These are phyloP conservation scores for Euleptes europaea DNA, from an alignment of 2,113 vertebrate genomes.

Conservation along the genomic window DNA sequence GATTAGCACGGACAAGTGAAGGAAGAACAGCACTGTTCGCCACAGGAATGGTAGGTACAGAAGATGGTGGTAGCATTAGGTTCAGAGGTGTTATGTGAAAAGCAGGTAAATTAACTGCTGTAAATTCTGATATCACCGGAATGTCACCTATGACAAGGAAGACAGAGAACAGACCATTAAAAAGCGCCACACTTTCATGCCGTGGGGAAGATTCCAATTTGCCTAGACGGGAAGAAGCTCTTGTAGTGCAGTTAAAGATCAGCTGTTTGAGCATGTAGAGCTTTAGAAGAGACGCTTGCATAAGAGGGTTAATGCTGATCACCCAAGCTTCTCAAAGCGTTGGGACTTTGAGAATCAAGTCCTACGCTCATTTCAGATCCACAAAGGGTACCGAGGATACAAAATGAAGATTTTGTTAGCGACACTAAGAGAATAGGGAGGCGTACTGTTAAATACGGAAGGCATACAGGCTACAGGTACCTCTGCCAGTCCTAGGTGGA, in stretches of 20 bases:
- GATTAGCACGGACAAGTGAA: slow-evolving; percentile 57
- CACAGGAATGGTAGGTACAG: slow-evolving; percentile 70
- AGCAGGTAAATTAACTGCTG: slow-evolving; percentile 79
- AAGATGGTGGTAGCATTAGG: slow-evolving; percentile 76
- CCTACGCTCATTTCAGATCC: background rate
- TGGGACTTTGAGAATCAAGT: background rate
- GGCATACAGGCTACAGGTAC: background rate
- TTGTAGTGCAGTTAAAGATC: background rate
- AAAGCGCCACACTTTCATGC: background rate
- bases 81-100: slow-evolving; percentile 78
- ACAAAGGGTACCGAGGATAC: background rate
- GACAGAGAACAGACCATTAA: background rate
- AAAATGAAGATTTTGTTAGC: background rate
- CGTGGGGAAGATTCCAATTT: background rate
- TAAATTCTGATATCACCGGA: slow-evolving; percentile 80
- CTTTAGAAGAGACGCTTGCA: background rate
- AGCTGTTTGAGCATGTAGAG: background rate
- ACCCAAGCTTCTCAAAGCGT: background rate
- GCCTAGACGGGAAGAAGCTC: background rate
- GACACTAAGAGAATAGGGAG: background rate
- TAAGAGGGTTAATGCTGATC: background rate
- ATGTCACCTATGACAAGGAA: slow-evolving; percentile 79
- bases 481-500: background rate
- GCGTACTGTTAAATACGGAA: background rate
- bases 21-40: slow-evolving; percentile 62